Evolutionary conservation across 2,113 vertebrate genomes (phyloP), one percentile per base, ranked within the genome.

Genomic region (Lepus europaeus): DNA sequence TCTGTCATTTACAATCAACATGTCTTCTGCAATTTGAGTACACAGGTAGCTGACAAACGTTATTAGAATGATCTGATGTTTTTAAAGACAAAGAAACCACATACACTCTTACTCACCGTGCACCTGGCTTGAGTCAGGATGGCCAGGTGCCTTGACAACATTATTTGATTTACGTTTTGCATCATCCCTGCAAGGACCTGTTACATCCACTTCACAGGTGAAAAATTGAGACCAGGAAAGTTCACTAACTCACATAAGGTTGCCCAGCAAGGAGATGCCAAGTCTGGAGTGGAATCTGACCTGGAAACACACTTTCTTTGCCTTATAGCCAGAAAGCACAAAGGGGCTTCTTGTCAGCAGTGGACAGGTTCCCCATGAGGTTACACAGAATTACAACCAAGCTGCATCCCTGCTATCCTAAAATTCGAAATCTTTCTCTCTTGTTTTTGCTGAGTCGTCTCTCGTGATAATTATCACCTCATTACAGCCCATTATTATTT

Each of bases 401-500:
- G 82, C 70, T 79, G 33, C 61, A 64, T 94, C 51, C 33, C 59
- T 89, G 59, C 61, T n/a, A 61, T 20, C 36, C 64, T 93, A 89
- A 93, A 87, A 74, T 73, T 63, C 8, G 59, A 93, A 96, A n/a
- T 63, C 25, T 79, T 76, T 53, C 59, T n/a, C 29, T 14, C 25
- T 53, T 82, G 36, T 66, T 95, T 91, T 81, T 90, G 78, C 90
- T 92, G 89, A 95, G 33, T 88, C 70, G 69, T 63, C 74, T 90
- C 83, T 17, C 6, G 2, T 80, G 49, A 84, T 97, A 95, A 97
- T 96, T 95, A 96, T 81, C 74, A 61, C 31, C 89, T 84, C 90
- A 78, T 97, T 64, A 76, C 45, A 88, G 78, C 51, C 91, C 56
- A 89, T 78, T 70, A 91, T 81, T 93, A 93, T 97, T 97, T 87